Percentiles rank a stretch among this genome's conserved stretches.
Evolutionary conservation across 2,888 invertebrate genomes (phyloP).

Genomic region (Hyppa rectilinea): DNA sequence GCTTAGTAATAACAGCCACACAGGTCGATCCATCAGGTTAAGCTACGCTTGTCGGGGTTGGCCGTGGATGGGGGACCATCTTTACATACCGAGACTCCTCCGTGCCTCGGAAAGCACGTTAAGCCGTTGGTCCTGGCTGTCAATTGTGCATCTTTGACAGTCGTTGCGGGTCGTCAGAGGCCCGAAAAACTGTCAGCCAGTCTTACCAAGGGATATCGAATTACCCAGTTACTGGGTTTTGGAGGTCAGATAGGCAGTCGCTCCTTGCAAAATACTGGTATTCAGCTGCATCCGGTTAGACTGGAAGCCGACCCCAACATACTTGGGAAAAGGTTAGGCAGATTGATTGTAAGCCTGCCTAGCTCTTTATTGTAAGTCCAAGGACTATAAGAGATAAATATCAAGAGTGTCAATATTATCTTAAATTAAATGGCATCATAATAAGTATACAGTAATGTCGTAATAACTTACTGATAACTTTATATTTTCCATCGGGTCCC

Average conservation of each 20-base stretch:
- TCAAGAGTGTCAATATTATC: not conserved
- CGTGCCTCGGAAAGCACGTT: not conserved
- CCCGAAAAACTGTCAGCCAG: not conserved
- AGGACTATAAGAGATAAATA: not conserved
- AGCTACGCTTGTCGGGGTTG: not conserved
- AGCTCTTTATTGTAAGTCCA: not conserved
- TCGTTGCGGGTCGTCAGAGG: no score
- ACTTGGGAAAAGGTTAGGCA: not conserved
- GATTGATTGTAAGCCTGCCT: not conserved
- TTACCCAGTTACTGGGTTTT: not conserved
- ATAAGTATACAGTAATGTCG: conserved; percentile 10
- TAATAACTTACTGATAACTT: conserved; percentile 34
- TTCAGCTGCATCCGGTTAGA: no score
- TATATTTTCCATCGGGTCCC: conserved; percentile 43
- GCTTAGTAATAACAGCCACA: not conserved
- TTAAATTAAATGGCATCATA: conserved; percentile 5
- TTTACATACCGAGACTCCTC: not conserved
- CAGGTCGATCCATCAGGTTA: not conserved
- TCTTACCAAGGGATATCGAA: not conserved
- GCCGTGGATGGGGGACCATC: not conserved
- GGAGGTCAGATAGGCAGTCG: not conserved
- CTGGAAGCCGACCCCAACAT: not conserved
- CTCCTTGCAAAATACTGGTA: not conserved
- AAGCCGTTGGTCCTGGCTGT: not conserved
- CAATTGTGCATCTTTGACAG: not conserved